Base-by-base conservation (phyloP, 2,113 vertebrate species). In the Oreochromis tanganicae region DNA sequence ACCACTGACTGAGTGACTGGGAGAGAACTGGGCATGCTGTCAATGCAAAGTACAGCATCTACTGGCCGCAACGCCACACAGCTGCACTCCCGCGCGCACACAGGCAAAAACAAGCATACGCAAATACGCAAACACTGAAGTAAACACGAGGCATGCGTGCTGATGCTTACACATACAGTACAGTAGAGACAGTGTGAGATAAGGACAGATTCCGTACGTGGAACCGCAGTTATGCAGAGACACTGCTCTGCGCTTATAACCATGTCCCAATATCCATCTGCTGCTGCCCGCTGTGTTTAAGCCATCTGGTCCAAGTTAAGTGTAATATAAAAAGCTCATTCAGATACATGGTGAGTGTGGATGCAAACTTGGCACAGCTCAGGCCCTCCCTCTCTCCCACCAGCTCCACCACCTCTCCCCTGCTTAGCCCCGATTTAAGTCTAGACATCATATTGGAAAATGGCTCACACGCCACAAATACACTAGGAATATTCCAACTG, bases 271-370 rank as follows among this genome's bases (percentile, higher is more conserved):
- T 93, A 92, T 93, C 90, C 84, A 88, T 90, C 86, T 55, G 80
- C 90, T 90, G 83, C 87, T 94, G 87, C 93, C 94, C 93, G 88
- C 93, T 88, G 91, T 88, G 92, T 93, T 90, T 95, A 93, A 93
- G 89, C 92, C 97, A 97, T 97, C 96, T 97, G 97, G 96, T 96
- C 96, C 86, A 96, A 52, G 93, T 97, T 98, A 98, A 95, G 86
- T 84, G 85, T 87, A 96, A 96, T 96, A 97, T 97, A 97, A 97
- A 97, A 97, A 97, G 95, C 96, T 95, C 95, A 96, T 97, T 97
- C 95, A 96, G 93, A 96, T 96, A 95, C 92, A 93, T 94, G 92
- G 94, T 89, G 94, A 97, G 96, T 94, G 95, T 95, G 91, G 95
- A 96, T 96, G 95, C 95, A 97, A 96, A 97, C 95, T 96, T 96